Base-by-base conservation (phyloP, 1,140 invertebrate species). In the Neodiprion fabricii region DNA sequence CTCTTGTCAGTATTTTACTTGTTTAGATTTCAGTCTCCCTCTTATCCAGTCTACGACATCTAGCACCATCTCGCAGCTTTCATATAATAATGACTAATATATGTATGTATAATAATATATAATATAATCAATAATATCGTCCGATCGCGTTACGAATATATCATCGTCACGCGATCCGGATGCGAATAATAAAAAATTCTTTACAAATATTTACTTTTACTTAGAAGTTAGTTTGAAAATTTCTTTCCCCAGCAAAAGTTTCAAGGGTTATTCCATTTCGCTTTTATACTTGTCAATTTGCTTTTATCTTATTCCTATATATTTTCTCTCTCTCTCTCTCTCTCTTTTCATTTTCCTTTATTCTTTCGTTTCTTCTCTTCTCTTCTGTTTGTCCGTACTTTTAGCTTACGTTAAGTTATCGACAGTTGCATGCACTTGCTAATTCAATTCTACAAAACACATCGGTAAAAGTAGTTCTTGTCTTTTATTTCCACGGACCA, bases 11-110 rank as follows among this genome's bases (percentile, higher is more conserved):
- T 40, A 40, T 40, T 40, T 40, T 40, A 40, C 5, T 40, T 40
- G 28, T 40, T 14, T 14, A 61, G 53, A 61, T 61, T 78, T 85
- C 85, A 86, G 85, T 86, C 85, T 86, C 85, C 79, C 81, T 82
- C 81, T 74, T 79, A 77, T 82, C 82, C 79, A 83, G 80, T 83
- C 81, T 83, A 82, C 78, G 67, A 77, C 28, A 72, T 81, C 79
- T 83, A 83, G 81, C 82, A 83, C 79, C 82, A 81, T 80, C 76
- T 75, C 74, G 75, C 79, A 82, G 80, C 80, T 80, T 69, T 21
- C n/a, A 61, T 61, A 61, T 9, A 61, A 61, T 61, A 61, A 61
- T 61, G 11, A 61, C n/a, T 40, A 40, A 40, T 40, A 40, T 40
- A 40, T 40, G 28, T 40, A 40, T 40, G 28, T 40, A 40, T 40